Evolutionary conservation across 2,797 vertebrate genomes (phyloP).

Genomic region (Lacerta agilis): DNA sequence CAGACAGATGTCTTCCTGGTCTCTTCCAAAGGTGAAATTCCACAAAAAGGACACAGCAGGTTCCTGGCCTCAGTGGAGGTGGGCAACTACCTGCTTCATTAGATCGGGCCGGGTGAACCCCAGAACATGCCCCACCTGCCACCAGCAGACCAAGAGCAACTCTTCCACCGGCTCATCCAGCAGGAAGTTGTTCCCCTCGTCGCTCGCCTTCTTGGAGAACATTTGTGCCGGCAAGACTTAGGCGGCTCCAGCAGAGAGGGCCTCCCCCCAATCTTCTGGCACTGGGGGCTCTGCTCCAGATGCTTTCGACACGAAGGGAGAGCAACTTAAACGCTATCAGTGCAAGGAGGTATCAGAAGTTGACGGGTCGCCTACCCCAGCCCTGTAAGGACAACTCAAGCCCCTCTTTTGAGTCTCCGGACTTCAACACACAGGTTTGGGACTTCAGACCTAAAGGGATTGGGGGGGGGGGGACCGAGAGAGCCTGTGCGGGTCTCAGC

Average conservation of each 20-base stretch:
- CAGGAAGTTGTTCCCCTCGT: background rate
- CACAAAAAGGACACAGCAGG: background rate
- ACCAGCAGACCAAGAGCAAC: too few species aligned
- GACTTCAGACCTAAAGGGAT: background rate
- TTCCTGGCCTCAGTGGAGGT: background rate
- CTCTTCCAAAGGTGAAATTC: background rate
- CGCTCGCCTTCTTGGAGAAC: background rate
- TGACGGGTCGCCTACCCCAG: background rate
- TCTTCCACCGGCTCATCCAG: background rate
- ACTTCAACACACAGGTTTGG: slow-evolving; percentile 5
- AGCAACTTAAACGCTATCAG: background rate
- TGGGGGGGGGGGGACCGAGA: background rate
- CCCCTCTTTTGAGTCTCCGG: background rate
- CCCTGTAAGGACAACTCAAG: background rate
- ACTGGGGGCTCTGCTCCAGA: background rate
- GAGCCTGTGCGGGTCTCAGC: background rate
- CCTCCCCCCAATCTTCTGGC: background rate
- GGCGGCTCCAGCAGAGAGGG: background rate
- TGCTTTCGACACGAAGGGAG: background rate
- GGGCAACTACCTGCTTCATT: background rate
- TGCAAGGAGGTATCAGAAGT: background rate
- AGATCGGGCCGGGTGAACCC: background rate
- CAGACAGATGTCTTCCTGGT: background rate
- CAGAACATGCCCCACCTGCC: too few species aligned
- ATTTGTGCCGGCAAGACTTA: background rate